Evolutionary conservation across 30 jellyfish, hydroid and myxozoan genomes (phyloP), one percentile per base, ranked within the genome.

Genomic region (Turritopsis dohrnii): DNA sequence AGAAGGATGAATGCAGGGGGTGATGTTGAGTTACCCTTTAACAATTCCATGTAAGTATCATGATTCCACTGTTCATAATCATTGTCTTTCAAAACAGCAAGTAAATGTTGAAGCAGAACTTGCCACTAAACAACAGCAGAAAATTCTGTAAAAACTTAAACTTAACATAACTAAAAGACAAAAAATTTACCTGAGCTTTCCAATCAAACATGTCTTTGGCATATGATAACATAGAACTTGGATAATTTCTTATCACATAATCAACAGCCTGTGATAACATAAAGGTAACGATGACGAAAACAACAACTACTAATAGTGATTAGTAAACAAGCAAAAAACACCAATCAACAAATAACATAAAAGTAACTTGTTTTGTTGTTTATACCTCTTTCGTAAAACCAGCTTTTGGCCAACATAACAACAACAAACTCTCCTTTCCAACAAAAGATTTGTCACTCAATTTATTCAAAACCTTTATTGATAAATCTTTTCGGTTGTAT

Each of bases 51-150:
- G 69, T 87, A 88, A 0, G 96, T 81, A 26, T 88, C 96, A 52
- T 85, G 80, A 71, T 93, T 93, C 96, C 95, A 88, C 28, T 86
- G 86, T 66, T 87, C 96, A 76, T 83, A 83, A 21, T 79, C 84
- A 4, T 93, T 84, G 9, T 88, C 84, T 65, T 72, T 85, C 52
- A 93, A 72, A 1, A 80, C 71, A 52, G 79, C 81, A 69, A 93
- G 87, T 16, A 79, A 24, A 28, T 28, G 28, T 24, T 52, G 27
- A 54, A 77, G 84, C 31, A 85, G 30, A 25, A 22, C 29, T 26
- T 77, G 92, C 92, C 88, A 80, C 92, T 85, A 66, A 21, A 85
- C 52, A 69, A 29, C 83, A 23, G 52, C 60, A 26, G 13, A 16
- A 0, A 74, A 23, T 9, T 19, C 30, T 60, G 21, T 18, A 60